Base-by-base conservation (phyloP, 2,888 invertebrate genomes). In the Nemotelus pantherinus region DNA sequence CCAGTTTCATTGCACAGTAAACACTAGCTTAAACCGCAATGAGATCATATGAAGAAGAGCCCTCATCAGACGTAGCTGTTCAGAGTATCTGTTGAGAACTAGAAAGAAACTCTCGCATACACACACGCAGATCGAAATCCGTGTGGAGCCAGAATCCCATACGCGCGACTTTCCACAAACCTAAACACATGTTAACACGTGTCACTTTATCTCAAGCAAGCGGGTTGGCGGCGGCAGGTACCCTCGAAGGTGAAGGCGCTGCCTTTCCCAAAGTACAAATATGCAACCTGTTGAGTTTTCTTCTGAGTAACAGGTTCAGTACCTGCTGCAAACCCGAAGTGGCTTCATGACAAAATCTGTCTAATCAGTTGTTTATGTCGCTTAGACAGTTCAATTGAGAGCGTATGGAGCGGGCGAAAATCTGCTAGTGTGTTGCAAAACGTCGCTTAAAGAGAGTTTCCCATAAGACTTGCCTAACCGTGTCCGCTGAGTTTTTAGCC, bases 141-240 rank as follows among this genome's bases (percentile, higher is more conserved):
- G 68, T 50, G 39, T 68, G 53, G 4, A 39, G 43, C 47, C 55
- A 70, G 70, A 70, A 55, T 70, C 55, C 43, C 53, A 25, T 55
- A 53, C 53, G 70, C 70, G 70, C 70, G 70, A 4, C 43, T 70
- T 55, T 43, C 70, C 1, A 39, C 39, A 70, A 67, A 47, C 65
- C 68, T 68, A 74, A 76, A 77, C 74, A 79, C 79, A 79, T 74
- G 65, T 71, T 77, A 78, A 79, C 79, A 79, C 79, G 79, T 79
- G 79, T 79, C 79, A 79, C 77, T 72, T 78, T 77, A 57, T 63
- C 70, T 70, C 10, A 55, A 7, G 25, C 25, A 25, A 25, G 55
- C 70, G 53, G 55, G 55, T 70, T 43, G 41, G 41, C 55, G 67
- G 43, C 77, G 77, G 74, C 77, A 77, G 77, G 77, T 79, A 68